Conservation (phyloP, 1,140 invertebrate genomes). For the Myzus persicae region DNA sequence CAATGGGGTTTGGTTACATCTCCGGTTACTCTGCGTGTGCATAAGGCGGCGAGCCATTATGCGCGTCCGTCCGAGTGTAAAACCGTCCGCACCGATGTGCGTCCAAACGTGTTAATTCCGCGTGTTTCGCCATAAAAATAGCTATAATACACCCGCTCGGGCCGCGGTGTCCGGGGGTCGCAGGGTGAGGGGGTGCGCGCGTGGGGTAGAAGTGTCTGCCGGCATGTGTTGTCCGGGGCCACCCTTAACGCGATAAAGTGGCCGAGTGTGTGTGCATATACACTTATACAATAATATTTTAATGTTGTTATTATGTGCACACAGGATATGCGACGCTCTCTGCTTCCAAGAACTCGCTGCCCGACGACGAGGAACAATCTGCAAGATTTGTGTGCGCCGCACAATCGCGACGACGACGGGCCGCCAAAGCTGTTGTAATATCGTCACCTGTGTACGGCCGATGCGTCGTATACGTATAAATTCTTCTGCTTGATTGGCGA, state of each 20-base stretch:
- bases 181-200: not conserved
- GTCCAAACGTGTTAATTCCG: conserved; percentile 53
- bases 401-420: not conserved
- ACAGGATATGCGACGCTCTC: conserved; percentile 24
- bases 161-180: not conserved
- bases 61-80: conserved; percentile 52
- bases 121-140: conserved; percentile 24
- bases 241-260: conserved; percentile 51
- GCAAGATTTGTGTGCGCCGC: not conserved
- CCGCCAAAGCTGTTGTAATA: not conserved
- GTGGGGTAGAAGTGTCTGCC: conserved; percentile 3
- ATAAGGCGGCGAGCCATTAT: conserved; percentile 32
- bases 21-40: conserved; percentile 46
- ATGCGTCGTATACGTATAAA: not conserved
- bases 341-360: conserved; percentile 9
- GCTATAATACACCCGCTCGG: not conserved
- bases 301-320: conserved; percentile 12
- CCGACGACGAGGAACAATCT: not conserved
- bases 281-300: not conserved
- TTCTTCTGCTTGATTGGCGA: not conserved
- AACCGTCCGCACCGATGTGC: conserved; percentile 50
- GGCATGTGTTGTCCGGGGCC: conserved; percentile 30
- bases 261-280: not conserved
- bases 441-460: not conserved
- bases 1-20: conserved; percentile 56